Conservation (phyloP, 2,888 invertebrate genomes). For the Odontocolon sp. region DNA sequence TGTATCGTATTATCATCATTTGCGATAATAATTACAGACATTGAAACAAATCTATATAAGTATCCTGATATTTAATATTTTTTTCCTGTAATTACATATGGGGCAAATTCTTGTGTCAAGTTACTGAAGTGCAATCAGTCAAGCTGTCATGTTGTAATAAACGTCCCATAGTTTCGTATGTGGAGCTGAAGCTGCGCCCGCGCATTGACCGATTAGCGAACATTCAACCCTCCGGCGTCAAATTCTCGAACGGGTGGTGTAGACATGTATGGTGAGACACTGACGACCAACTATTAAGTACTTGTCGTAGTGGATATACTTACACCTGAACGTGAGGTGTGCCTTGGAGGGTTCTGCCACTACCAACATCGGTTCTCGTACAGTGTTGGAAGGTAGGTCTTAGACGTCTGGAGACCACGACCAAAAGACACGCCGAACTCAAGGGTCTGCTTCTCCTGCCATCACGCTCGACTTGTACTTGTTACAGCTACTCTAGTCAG, state of each 20-base stretch:
- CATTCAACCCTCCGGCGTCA: constrained; percentile 59
- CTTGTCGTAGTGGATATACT: constrained; percentile 3
- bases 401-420: constrained; percentile 5
- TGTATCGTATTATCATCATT: no score
- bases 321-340: constrained; percentile 8
- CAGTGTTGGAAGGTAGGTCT: constrained; percentile 8
- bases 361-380: background rate
- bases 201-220: constrained; percentile 51
- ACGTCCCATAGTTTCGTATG: background rate
- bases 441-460: constrained; percentile 23
- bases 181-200: constrained; percentile 14
- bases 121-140: background rate
- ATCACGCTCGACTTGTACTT: constrained; percentile 43
- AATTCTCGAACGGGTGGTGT: constrained; percentile 28
- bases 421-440: constrained; percentile 2
- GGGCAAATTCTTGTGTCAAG: no score
- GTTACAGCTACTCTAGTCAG: constrained; percentile 8
- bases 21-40: no score
- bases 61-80: no score
- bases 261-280: constrained; percentile 7
- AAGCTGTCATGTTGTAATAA: background rate
- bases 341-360: constrained; percentile 1
- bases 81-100: no score
- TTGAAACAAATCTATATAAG: no score
- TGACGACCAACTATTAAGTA: constrained; percentile 32